Conservation (phyloP, 1,140 invertebrate genomes). For the Micrasema minimum region DNA sequence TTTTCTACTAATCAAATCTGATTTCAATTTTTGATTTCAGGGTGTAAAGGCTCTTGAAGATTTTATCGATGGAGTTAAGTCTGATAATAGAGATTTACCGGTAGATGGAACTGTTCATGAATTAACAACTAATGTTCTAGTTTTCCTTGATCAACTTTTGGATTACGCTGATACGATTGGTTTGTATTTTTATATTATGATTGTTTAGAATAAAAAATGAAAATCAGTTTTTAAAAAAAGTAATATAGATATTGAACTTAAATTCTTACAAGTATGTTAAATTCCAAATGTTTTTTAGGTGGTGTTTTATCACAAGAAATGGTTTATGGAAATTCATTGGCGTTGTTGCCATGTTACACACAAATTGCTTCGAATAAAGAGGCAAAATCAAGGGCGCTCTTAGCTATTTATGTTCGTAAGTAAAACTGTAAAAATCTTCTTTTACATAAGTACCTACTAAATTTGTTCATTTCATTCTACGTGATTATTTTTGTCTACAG, state of each 20-base stretch:
- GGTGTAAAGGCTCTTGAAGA: slow-evolving; percentile 91
- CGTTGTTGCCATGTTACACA: slow-evolving; percentile 62
- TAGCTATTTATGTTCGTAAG: slow-evolving; percentile 84
- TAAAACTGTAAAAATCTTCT: slow-evolving; percentile 21
- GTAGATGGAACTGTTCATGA: slow-evolving; percentile 97
- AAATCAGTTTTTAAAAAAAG: no score
- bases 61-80: slow-evolving; percentile 90
- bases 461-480: neutral
- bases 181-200: slow-evolving; percentile 22
- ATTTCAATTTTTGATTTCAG: slow-evolving; percentile 67
- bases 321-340: slow-evolving; percentile 65
- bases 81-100: slow-evolving; percentile 82
- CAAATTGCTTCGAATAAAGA: slow-evolving; percentile 61
- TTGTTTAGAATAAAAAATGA: neutral
- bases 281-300: slow-evolving; percentile 54
- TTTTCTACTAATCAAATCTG: neutral
- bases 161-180: slow-evolving; percentile 83
- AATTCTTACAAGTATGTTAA: neutral
- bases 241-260: no score
- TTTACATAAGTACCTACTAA: neutral
- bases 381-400: slow-evolving; percentile 70
- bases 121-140: slow-evolving; percentile 91
- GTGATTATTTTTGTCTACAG: slow-evolving; percentile 63
- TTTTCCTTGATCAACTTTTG: slow-evolving; percentile 86
- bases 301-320: slow-evolving; percentile 72